phyloP scores from a whole-genome alignment of 1,140 invertebrate species.

The Drosophila murphyi region DNA sequence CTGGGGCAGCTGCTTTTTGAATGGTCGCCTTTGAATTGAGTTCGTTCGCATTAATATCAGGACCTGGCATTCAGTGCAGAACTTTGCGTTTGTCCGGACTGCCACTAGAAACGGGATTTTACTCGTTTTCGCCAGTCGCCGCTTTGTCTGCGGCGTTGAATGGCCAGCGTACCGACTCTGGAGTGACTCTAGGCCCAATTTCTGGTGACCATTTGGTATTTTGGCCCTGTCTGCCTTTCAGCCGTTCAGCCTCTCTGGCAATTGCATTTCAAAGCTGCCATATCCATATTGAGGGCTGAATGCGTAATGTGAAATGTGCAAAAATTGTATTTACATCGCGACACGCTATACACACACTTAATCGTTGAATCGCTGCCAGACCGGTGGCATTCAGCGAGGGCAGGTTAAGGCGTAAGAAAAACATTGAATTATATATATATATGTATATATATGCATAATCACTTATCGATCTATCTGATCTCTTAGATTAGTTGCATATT shows the following conservation, averaged over 20 bases:
- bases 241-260: background rate
- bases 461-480: no score
- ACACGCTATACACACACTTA: slow-evolving; percentile 30
- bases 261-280: slow-evolving; percentile 47
- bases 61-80: slow-evolving; percentile 8
- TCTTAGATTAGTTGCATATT: no score
- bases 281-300: slow-evolving; percentile 48
- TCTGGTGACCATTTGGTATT: slow-evolving; percentile 2
- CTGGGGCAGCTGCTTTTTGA: slow-evolving; percentile 9
- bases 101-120: background rate
- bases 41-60: slow-evolving; percentile 26
- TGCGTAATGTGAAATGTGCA: slow-evolving; percentile 70
- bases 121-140: slow-evolving; percentile 5
- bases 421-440: no score
- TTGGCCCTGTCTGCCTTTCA: background rate
- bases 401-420: no score
- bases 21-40: slow-evolving; percentile 21
- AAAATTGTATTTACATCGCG: slow-evolving; percentile 61
- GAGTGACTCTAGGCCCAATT: background rate
- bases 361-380: no score
- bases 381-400: background rate
- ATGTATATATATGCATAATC: no score
- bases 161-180: background rate
- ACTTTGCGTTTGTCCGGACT: slow-evolving; percentile 3
- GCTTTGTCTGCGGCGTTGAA: slow-evolving; percentile 11